Base-by-base conservation (phyloP, 2,797 vertebrate species). In the Calcarius lapponicus region DNA sequence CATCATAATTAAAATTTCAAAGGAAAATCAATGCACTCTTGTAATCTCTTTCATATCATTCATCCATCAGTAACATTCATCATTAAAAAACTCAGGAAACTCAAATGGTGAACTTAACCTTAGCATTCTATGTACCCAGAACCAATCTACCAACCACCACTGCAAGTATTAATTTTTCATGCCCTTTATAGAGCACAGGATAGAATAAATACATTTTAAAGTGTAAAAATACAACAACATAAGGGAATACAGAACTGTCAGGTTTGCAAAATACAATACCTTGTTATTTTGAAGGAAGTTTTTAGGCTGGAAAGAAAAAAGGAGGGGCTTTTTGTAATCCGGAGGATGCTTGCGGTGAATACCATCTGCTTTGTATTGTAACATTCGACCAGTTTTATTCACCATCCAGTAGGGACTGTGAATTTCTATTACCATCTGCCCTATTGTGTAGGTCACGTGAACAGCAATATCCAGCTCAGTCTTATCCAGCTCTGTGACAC, bases 391-490 rank as follows among this genome's bases (percentile, higher is more conserved):
- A 0, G 99, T 99, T 97, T 99, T 99, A 97, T 99, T 99, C 87
- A 99, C 98, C 99, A 99, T 99, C 99, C 99, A 99, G 70, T 99
- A 99, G 0, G 99, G 99, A 65, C 99, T 99, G 93, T 99, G 99
- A 96, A 99, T 97, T 42, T 98, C 98, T 85, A 99, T 92, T 92
- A 98, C 89, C 17, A 98, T 97, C 96, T 99, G 98, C 57, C 99
- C 99, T 50, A 90, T 97, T 64, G 98, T 98, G 34, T 99, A 99
- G 80, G 98, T 98, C 82, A 99, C 97, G 2, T 99, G 99, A 45
- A 99, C 96, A 24, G 98, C 99, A 94, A 99, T 99, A 95, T 99
- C 99, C 84, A 99, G 96, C 92, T 99, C 98, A 17, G 98, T 96
- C 83, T 97, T 98, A 85, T 98, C 98, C 76, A 97, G 81, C 79